phyloP scores from a whole-genome alignment of 2,888 invertebrate species.

The Scotopteryx bipunctaria region DNA sequence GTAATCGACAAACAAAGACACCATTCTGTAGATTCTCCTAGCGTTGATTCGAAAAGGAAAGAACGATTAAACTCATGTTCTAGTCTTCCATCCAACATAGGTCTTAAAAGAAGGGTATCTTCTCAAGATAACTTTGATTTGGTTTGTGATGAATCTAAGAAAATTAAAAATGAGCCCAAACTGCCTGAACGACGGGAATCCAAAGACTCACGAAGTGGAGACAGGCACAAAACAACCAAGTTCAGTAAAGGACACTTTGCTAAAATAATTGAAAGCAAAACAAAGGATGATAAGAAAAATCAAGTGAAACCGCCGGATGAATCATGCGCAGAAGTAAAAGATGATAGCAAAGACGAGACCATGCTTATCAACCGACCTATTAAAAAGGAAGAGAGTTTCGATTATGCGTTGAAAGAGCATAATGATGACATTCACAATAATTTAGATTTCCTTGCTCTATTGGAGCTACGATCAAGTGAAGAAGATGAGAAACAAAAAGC shows the following conservation, averaged over 20 bases:
- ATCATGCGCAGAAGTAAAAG: conserved; percentile 61
- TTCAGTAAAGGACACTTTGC: conserved; percentile 84
- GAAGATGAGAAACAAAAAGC: conserved; percentile 84
- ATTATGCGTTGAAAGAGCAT: conserved; percentile 52
- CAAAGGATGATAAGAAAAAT: conserved; percentile 84
- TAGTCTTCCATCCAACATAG: conserved; percentile 85
- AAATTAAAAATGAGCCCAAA: conserved; percentile 83
- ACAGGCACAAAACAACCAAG: conserved; percentile 78
- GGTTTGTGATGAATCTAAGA: conserved; percentile 84
- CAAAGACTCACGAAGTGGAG: conserved; percentile 83
- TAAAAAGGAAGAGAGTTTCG: conserved; percentile 54
- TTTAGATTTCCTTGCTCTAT: conserved; percentile 83
- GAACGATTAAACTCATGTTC: conserved; percentile 84
- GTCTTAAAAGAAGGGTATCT: conserved; percentile 89
- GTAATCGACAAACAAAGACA: conserved; percentile 73
- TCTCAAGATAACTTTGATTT: conserved; percentile 87
- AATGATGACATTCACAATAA: conserved; percentile 73
- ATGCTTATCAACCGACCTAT: conserved; percentile 8
- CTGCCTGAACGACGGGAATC: conserved; percentile 86
- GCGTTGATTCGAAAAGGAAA: conserved; percentile 79
- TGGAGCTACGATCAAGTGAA: conserved; percentile 83
- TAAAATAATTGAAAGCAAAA: conserved; percentile 84
- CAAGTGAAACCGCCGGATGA: conserved; percentile 77
- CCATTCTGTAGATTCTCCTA: conserved; percentile 76
- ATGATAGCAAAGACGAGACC: conserved; percentile 47